A percentile compares a stretch with the other conserved stretches of the same genome.
Evolutionary conservation across 2,888 invertebrate genomes (phyloP).

Genomic region (Chloroclysta siterata): DNA sequence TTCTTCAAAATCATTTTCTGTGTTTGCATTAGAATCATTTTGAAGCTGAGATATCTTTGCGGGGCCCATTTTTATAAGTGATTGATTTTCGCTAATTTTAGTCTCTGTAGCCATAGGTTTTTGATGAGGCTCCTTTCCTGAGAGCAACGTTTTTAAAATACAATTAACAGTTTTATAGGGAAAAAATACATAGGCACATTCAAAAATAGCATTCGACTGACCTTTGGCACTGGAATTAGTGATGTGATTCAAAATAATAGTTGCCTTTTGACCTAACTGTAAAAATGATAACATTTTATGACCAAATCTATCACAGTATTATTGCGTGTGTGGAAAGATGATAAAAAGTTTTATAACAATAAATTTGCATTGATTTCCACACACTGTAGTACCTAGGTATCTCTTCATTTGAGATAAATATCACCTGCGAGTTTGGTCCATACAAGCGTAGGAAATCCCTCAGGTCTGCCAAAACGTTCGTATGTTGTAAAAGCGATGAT

Average conservation of each 20-base stretch:
- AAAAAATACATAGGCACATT: neutral
- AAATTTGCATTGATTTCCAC: no score
- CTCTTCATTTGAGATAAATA: neutral
- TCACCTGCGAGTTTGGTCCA: constrained; percentile 59
- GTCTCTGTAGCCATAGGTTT: constrained; percentile 21
- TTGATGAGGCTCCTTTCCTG: constrained; percentile 7
- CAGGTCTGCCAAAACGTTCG: constrained; percentile 49
- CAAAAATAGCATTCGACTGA: constrained; percentile 10
- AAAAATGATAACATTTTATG: constrained; percentile 37
- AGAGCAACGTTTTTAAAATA: neutral
- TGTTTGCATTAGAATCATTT: constrained; percentile 12
- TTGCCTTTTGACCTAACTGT: constrained; percentile 71
- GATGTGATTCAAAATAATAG: constrained; percentile 60
- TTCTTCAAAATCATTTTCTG: constrained; percentile 41
- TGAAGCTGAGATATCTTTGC: neutral
- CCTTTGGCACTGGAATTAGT: constrained; percentile 42
- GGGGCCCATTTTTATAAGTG: neutral
- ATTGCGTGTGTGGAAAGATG: constrained; percentile 3
- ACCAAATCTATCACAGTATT: constrained; percentile 1
- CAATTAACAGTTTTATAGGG: neutral
- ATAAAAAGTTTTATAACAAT: neutral
- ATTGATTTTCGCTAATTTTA: constrained; percentile 15
- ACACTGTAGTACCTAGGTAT: no score
- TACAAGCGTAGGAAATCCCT: constrained; percentile 51
- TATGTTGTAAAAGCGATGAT: constrained; percentile 43